Percentiles rank a stretch among this genome's conserved stretches.
phyloP scores from a whole-genome alignment of 2,888 invertebrate genomes.

The Muscina levida region DNA sequence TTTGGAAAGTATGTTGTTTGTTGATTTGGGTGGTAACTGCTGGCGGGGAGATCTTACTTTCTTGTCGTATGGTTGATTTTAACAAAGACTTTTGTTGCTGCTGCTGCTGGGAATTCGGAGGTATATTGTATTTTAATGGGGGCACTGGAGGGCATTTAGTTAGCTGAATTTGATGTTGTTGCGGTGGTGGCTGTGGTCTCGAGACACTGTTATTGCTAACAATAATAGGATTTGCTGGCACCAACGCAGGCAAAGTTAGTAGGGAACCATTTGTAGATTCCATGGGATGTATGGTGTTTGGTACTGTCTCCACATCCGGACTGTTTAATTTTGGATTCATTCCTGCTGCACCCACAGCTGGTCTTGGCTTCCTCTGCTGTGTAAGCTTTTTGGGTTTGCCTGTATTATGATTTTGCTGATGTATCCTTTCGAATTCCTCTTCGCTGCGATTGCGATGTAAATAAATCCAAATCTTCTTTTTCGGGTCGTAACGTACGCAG shows the following conservation, averaged over 20 bases:
- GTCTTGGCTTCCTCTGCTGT: conserved; percentile 70
- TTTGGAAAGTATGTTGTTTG: conserved; percentile 58
- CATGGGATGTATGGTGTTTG: background rate
- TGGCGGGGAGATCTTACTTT: conserved; percentile 37
- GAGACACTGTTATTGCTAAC: conserved; percentile 62
- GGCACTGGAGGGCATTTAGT: conserved; percentile 74
- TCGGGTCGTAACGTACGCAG: conserved; percentile 95
- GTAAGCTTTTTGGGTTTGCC: conserved; percentile 81
- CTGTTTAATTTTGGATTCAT: conserved; percentile 8
- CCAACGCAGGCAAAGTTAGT: conserved; percentile 72
- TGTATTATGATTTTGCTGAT: conserved; percentile 84
- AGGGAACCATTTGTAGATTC: conserved; percentile 47
- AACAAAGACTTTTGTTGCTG: conserved; percentile 73
- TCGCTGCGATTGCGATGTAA: conserved; percentile 87
- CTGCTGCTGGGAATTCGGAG: conserved; percentile 47
- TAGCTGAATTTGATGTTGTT: conserved; percentile 48
- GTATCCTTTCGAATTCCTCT: conserved; percentile 84
- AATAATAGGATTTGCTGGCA: conserved; percentile 72
- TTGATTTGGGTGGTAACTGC: background rate
- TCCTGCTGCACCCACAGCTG: conserved; percentile 29
- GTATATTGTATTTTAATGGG: conserved; percentile 75
- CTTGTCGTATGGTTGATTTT: conserved; percentile 68
- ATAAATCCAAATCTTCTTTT: conserved; percentile 97
- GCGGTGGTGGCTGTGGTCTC: conserved; percentile 61
- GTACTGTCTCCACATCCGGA: background rate